Evolutionary conservation across 2,797 vertebrate species (phyloP).

Genomic region (Phataginus tetradactyla): DNA sequence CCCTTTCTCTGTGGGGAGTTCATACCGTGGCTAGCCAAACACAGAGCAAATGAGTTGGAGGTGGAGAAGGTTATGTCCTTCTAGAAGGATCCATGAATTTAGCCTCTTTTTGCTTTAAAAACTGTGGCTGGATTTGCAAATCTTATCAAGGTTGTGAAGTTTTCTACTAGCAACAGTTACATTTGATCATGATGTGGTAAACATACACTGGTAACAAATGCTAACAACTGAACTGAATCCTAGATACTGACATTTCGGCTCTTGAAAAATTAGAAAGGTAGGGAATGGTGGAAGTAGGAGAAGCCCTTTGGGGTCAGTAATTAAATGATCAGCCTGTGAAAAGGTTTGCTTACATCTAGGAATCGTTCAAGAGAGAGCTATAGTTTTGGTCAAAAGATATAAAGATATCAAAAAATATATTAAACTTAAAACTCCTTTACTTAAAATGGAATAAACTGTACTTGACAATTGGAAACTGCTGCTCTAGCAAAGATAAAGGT

Average conservation of each 20-base stretch:
- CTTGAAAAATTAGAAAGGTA: neutral
- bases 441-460: conserved; percentile 51
- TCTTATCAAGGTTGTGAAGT: neutral
- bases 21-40: neutral
- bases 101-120: neutral
- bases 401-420: conserved; percentile 57
- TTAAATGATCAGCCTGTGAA: neutral
- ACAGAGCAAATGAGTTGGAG: neutral
- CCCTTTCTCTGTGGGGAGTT: neutral
- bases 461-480: conserved; percentile 66
- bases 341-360: neutral
- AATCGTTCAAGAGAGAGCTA: neutral
- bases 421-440: conserved; percentile 63
- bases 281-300: neutral
- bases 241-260: neutral
- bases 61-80: neutral
- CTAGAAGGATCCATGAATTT: neutral
- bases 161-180: neutral
- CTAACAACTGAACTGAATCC: neutral
- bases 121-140: neutral
- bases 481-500: conserved; percentile 58
- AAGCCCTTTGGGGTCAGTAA: neutral
- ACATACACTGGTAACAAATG: neutral
- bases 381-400: neutral
- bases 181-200: neutral